Base-by-base conservation (phyloP, 1,140 invertebrate species). In the Eufriesea mexicana region DNA sequence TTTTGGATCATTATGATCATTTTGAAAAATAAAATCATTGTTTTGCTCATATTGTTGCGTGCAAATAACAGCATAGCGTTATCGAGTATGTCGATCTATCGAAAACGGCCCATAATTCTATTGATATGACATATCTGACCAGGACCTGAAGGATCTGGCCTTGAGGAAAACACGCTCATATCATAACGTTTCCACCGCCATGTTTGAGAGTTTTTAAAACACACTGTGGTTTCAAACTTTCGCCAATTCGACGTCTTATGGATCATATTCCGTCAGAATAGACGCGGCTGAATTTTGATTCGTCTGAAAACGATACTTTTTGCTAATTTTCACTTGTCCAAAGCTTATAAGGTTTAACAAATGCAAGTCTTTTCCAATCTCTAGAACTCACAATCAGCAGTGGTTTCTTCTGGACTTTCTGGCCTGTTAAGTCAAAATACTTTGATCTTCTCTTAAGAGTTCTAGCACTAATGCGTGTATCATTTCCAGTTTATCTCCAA, bases 91-190 rank as follows among this genome's bases (percentile, higher is more conserved):
- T 62, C 25, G 14, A 35, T 62, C 25, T 35, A 62, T 35, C 35
- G 61, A 62, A 62, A 73, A 20, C 18, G 23, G 45, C 73, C 20
- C 51, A 81, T 81, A 73, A 81, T 81, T 62, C 79, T 70, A 66
- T 74, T 20, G 61, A 59, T 81, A 55, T 57, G 57, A 79, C 28
- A 45, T 70, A 79, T 59, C n/a, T n/a, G n/a, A n/a, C n/a, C 49
- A 64, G 51, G 28, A 9, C 49, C 23, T n/a, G n/a, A n/a, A n/a
- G n/a, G n/a, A n/a, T n/a, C n/a, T n/a, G n/a, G 49, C 18, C 42
- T 42, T 47, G 49, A 61, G 77, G 54, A 35, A 66, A 66, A 76
- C 74, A 54, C 62, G 18, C 5, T 20, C 59, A 78, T 18, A 59
- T 42, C 8, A 70, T 55, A 57, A n/a, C n/a, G n/a, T n/a, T n/a